Evolutionary conservation across 1,140 invertebrate genomes (phyloP).

Genomic region (Drosophila mojavensis): DNA sequence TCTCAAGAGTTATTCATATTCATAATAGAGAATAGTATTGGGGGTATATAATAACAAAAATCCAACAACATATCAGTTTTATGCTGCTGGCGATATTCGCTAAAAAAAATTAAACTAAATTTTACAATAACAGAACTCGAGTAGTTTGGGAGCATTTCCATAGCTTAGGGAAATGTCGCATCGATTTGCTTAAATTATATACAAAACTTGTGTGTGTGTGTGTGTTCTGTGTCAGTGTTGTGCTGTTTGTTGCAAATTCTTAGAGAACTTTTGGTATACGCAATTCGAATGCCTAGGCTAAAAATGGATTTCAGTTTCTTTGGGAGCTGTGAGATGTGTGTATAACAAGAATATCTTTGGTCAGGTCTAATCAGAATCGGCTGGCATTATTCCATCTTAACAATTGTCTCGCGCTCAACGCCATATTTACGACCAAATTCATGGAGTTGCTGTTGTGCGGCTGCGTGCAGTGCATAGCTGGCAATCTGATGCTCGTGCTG

Average conservation of each 20-base stretch:
- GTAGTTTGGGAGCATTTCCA: conserved; percentile 36
- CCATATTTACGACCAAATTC: conserved; percentile 71
- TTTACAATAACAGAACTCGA: conserved; percentile 66
- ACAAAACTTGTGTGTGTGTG: conserved; percentile 42
- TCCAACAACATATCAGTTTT: conserved; percentile 18
- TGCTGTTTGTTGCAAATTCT: conserved; percentile 45
- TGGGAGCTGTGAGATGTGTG: conserved; percentile 76
- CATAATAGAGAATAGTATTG: conserved; percentile 44
- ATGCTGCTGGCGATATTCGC: conserved; percentile 46
- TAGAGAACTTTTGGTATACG: conserved; percentile 65
- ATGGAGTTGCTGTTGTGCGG: conserved; percentile 64
- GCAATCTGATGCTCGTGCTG: conserved; percentile 66
- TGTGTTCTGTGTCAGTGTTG: not conserved
- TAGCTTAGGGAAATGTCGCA: conserved; percentile 56
- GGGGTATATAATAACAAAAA: conserved; percentile 19
- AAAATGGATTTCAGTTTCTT: conserved; percentile 58
- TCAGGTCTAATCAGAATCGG: conserved; percentile 24
- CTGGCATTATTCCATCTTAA: conserved; percentile 73
- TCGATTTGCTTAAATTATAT: conserved; percentile 57
- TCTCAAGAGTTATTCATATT: conserved; percentile 66
- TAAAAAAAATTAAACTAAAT: conserved; percentile 68
- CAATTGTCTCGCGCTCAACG: conserved; percentile 72
- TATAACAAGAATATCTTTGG: conserved; percentile 75
- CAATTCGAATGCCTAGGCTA: conserved; percentile 41
- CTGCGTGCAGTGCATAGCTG: conserved; percentile 62